phyloP scores from a whole-genome alignment of 2,797 vertebrate species.

The Rhadinocentrus ornatus region DNA sequence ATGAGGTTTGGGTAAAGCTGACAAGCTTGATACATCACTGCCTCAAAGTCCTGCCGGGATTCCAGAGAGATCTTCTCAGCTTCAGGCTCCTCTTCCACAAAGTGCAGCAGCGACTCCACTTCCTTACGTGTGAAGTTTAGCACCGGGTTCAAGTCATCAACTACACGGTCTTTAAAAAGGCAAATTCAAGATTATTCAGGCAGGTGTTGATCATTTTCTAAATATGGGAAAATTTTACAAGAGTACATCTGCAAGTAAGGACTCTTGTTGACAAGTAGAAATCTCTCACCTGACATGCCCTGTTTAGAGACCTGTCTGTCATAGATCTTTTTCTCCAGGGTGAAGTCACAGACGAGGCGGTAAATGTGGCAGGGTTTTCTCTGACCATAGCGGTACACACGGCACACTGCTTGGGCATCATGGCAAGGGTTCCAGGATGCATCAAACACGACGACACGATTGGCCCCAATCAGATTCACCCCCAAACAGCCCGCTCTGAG shows the following conservation, averaged over 20 bases:
- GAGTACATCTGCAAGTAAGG: background rate
- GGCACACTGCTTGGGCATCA: slow-evolving; percentile 96
- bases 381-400: slow-evolving; percentile 98
- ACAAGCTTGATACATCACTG: slow-evolving; percentile 89
- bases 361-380: slow-evolving; percentile 97
- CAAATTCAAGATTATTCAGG: background rate
- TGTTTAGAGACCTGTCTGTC: slow-evolving; percentile 99
- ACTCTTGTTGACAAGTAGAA: background rate
- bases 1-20: slow-evolving; percentile 92
- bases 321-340: slow-evolving; percentile 98
- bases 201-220: background rate
- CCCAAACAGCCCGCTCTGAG: slow-evolving; percentile 95
- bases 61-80: slow-evolving; percentile 74
- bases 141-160: slow-evolving; percentile 97
- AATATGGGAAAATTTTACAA: background rate
- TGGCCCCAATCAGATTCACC: slow-evolving; percentile 97
- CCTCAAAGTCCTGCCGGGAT: slow-evolving; percentile 81
- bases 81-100: slow-evolving; percentile 94
- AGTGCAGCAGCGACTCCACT: slow-evolving; percentile 97
- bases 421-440: slow-evolving; percentile 99
- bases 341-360: slow-evolving; percentile 96
- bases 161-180: slow-evolving; percentile 90
- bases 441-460: slow-evolving; percentile 97
- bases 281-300: slow-evolving; percentile 95
- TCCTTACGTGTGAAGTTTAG: slow-evolving; percentile 97